Percentiles rank a stretch among this genome's conserved stretches.
These are phyloP conservation scores for Numenius arquata DNA, from an alignment of 2,113 vertebrate genomes.

Conservation along the genomic window DNA sequence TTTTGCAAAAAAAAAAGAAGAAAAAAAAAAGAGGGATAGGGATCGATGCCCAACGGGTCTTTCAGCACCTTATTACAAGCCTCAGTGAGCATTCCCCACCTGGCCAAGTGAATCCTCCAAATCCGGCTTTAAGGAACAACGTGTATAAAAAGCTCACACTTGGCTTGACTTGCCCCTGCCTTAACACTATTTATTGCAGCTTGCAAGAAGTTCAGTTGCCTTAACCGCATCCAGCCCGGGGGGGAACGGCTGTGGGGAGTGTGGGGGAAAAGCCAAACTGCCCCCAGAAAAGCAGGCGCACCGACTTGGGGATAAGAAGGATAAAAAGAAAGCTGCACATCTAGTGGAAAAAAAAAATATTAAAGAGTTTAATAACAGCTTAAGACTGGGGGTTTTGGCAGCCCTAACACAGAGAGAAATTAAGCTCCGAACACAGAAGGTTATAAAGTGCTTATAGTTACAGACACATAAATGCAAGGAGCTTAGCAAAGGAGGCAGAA, in stretches of 20 bases:
- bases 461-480: not conserved
- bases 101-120: not conserved
- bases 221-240: not conserved
- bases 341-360: not conserved
- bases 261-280: not conserved
- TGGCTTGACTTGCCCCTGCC: not conserved
- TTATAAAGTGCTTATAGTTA: slow-evolving; percentile 35
- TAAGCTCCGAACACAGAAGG: slow-evolving; percentile 30
- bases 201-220: not conserved
- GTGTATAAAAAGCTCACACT: not conserved
- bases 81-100: not conserved
- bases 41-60: not conserved
- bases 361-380: slow-evolving; percentile 12
- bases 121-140: not conserved
- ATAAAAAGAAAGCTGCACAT: not conserved
- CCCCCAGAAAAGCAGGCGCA: not conserved
- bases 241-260: not conserved
- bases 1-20: not conserved
- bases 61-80: not conserved
- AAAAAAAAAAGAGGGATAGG: not conserved
- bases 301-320: not conserved
- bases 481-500: not conserved
- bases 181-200: not conserved
- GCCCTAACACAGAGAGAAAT: not conserved
- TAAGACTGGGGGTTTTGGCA: slow-evolving; percentile 8